Percentiles rank a stretch among this genome's conserved stretches.
Conservation (phyloP, 2,888 invertebrate genomes). For the Calliphora vomitoria region DNA sequence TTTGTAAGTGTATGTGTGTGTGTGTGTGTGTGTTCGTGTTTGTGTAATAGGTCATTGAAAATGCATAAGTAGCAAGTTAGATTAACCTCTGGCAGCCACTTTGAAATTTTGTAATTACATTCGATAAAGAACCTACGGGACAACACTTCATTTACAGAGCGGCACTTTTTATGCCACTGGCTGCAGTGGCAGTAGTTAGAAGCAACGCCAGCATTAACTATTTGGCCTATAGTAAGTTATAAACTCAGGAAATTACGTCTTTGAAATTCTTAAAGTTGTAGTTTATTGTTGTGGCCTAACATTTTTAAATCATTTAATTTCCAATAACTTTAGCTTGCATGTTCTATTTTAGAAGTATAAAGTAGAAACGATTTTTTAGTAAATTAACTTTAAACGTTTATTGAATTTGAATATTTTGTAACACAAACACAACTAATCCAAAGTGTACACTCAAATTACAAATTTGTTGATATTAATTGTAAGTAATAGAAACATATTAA, state of each 20-base stretch:
- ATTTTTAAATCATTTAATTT: neutral
- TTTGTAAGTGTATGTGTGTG: neutral
- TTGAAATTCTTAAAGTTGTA: neutral
- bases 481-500: no score
- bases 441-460: no score
- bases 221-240: slow-evolving; percentile 7
- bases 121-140: slow-evolving; percentile 57
- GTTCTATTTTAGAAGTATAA: no score
- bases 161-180: slow-evolving; percentile 3
- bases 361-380: no score
- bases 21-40: neutral
- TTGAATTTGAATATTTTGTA: no score
- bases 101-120: slow-evolving; percentile 65
- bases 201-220: slow-evolving; percentile 6
- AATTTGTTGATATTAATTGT: no score
- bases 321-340: neutral
- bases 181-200: neutral
- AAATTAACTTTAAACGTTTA: no score
- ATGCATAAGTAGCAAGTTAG: slow-evolving; percentile 55
- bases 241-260: neutral
- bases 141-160: slow-evolving; percentile 49
- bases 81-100: slow-evolving; percentile 55
- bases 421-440: no score
- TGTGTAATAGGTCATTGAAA: slow-evolving; percentile 52
- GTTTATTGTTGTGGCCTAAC: neutral